Percentiles rank a stretch among this genome's conserved stretches.
These are phyloP conservation scores for Trissolcus brochymenae DNA, from an alignment of 2,888 invertebrate species.

Conservation along the genomic window DNA sequence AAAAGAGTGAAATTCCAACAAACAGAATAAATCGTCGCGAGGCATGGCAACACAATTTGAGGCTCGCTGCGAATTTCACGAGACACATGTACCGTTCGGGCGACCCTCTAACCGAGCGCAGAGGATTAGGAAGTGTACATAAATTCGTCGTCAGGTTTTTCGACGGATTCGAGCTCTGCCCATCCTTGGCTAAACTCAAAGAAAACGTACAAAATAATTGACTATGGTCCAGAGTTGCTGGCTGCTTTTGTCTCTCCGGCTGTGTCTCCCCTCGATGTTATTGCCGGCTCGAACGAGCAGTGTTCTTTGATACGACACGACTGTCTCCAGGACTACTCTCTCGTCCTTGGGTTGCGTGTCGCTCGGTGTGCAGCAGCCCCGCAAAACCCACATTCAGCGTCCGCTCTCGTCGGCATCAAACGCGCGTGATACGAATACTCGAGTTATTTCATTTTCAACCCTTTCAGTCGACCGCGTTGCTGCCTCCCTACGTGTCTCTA, in stretches of 20 bases:
- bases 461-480: constrained; percentile 61
- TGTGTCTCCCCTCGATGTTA: constrained; percentile 58
- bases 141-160: constrained; percentile 28
- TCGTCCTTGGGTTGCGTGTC: constrained; percentile 29
- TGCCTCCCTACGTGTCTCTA: constrained; percentile 45
- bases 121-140: constrained; percentile 2
- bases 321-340: constrained; percentile 50
- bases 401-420: constrained; percentile 51
- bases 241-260: constrained; percentile 51
- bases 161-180: constrained; percentile 14
- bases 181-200: constrained; percentile 29
- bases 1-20: background rate
- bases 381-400: constrained; percentile 61
- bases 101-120: background rate
- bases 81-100: constrained; percentile 15
- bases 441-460: constrained; percentile 71
- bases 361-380: constrained; percentile 4
- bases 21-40: constrained; percentile 1
- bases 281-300: constrained; percentile 57
- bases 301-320: constrained; percentile 64
- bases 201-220: constrained; percentile 38
- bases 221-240: constrained; percentile 27
- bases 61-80: constrained; percentile 3
- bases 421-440: constrained; percentile 68
- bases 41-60: constrained; percentile 1